Percentiles rank a stretch among this genome's conserved stretches.
Evolutionary conservation across 2,113 vertebrate species (phyloP).

Genomic region (Amblyornis subalaris): DNA sequence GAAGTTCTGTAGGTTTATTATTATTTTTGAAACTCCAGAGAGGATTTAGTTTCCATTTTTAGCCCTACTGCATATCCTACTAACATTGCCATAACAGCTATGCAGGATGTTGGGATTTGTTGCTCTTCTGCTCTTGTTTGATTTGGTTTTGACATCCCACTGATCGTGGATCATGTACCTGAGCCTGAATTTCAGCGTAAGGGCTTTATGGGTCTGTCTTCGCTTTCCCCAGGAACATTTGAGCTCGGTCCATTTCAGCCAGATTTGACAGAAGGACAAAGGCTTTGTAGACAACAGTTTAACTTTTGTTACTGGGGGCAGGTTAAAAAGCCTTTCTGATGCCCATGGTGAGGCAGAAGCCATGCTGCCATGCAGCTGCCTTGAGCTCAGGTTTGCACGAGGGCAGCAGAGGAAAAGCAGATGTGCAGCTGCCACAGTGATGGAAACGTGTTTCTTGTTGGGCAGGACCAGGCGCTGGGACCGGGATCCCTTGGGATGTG

Average conservation of each 20-base stretch:
- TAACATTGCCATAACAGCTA: rapidly evolving
- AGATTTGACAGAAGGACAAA: background rate
- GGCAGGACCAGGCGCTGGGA: background rate
- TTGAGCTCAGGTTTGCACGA: background rate
- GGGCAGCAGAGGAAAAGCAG: background rate
- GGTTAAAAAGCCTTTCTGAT: background rate
- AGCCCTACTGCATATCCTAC: background rate
- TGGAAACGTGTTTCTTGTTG: background rate
- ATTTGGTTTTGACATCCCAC: background rate
- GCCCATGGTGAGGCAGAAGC: rapidly evolving
- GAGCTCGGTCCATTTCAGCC: background rate
- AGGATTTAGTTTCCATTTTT: background rate
- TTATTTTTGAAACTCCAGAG: background rate
- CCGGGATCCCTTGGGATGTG: background rate
- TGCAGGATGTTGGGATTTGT: background rate
- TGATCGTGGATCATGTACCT: background rate
- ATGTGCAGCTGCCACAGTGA: background rate
- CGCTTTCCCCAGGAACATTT: background rate
- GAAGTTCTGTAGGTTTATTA: background rate
- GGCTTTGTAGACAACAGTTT: background rate
- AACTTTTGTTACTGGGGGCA: background rate
- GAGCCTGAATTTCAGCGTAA: background rate
- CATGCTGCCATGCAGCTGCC: rapidly evolving
- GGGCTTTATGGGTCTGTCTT: background rate
- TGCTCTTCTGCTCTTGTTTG: background rate